Percentiles rank a stretch among this genome's conserved stretches.
These are phyloP conservation scores for Hydrotaea diabolus DNA, from an alignment of 2,888 invertebrate species.

Conservation along the genomic window DNA sequence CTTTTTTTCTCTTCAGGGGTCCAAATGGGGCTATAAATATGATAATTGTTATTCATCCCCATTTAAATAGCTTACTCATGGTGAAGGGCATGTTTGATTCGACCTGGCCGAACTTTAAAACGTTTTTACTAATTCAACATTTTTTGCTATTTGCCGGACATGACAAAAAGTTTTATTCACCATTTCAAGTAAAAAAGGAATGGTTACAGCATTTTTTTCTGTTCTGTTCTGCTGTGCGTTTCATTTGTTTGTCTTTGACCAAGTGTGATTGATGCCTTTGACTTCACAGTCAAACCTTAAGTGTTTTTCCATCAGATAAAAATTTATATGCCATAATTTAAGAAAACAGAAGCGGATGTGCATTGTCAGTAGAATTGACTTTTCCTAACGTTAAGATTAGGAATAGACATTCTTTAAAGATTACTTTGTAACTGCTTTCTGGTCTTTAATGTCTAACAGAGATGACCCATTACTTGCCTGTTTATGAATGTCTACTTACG, in stretches of 20 bases:
- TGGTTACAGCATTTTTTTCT: constrained; percentile 12
- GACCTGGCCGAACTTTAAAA: too few species aligned
- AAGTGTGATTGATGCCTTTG: constrained; percentile 60
- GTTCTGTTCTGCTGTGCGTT: not conserved
- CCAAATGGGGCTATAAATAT: too few species aligned
- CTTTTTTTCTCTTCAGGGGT: too few species aligned
- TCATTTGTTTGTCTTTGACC: constrained; percentile 35
- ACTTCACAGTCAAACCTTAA: constrained; percentile 56
- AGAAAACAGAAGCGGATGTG: not conserved
- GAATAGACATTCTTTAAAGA: too few species aligned
- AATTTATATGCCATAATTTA: constrained; percentile 32
- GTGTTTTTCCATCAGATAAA: constrained; percentile 44
- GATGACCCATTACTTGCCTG: too few species aligned
- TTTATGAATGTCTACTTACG: too few species aligned
- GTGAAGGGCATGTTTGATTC: too few species aligned
- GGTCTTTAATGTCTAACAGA: too few species aligned
- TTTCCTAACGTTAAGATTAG: too few species aligned
- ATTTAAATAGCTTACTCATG: too few species aligned
- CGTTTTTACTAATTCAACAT: constrained; percentile 24
- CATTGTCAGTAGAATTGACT: not conserved
- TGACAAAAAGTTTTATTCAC: constrained; percentile 61
- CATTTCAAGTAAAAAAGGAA: constrained; percentile 8
- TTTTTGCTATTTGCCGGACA: constrained; percentile 41
- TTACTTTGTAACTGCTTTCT: too few species aligned
- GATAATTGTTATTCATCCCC: too few species aligned